Evolutionary conservation across 1,140 invertebrate genomes (phyloP), one percentile per base, ranked within the genome.

Genomic region (Hylaeus volcanicus): DNA sequence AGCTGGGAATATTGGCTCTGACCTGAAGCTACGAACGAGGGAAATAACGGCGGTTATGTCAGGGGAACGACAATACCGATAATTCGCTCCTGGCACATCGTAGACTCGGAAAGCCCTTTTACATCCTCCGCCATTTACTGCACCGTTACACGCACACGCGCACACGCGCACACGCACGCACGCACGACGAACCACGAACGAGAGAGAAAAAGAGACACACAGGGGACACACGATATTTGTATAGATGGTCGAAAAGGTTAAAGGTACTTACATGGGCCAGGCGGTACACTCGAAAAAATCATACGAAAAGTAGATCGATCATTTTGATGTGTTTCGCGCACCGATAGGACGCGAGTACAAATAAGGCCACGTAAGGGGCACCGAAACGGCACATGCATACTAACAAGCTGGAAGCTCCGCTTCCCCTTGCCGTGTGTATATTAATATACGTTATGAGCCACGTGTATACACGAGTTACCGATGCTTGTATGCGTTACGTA

Each of bases 11-110:
- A 78, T 84, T 55, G 70, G 55, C 64, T 81, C 51, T 60, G 63
- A 71, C 73, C 82, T 74, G 79, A 77, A 82, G 74, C 83, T 43
- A 56, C 58, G 79, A 61, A 74, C 69, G 65, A 68, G 70, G 74
- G 65, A 85, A 81, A 76, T 78, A 82, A 86, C 83, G 74, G 74
- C 71, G 84, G 74, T 86, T 86, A 86, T 86, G 84, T 86, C 84
- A 86, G 78, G 64, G 79, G 45, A 53, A 75, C 72, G 78, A 80
- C 78, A 68, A 61, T 68, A 68, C 72, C 72, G 64, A 75, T 61
- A 75, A 80, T 60, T 74, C 53, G 61, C 26, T 26, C 51, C 72
- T 75, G 72, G 78, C 64, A 61, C 78, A 75, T 79, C 71, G 72
- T 80, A 68, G 71, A 58, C 63, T 68, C 65, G 55, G 72, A 53